phyloP scores from a whole-genome alignment of 2,113 vertebrate genomes.

The Ochotona princeps region DNA sequence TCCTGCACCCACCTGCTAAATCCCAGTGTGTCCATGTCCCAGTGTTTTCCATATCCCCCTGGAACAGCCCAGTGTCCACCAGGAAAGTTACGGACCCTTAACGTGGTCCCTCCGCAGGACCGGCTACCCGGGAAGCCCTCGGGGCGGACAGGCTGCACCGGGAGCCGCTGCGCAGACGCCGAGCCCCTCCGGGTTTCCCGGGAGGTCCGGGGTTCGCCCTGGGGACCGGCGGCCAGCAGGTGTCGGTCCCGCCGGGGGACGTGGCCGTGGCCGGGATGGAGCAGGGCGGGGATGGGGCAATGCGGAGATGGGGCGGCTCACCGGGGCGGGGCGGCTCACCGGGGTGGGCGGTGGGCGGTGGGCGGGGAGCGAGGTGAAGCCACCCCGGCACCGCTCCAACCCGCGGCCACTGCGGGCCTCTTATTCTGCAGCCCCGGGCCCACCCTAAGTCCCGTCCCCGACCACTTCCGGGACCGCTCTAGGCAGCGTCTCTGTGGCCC shows the following conservation, averaged over 20 bases:
- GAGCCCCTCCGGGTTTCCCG: neutral
- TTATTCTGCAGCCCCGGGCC: neutral
- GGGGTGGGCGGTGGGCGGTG: slow-evolving; percentile 20
- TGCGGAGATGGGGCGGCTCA: neutral
- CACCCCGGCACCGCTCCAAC: slow-evolving; percentile 22
- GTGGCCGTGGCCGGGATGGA: neutral
- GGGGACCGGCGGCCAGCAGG: neutral
- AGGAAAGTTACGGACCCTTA: neutral
- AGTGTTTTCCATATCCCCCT: neutral
- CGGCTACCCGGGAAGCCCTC: neutral
- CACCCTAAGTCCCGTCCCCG: slow-evolving; percentile 42
- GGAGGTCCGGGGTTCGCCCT: neutral
- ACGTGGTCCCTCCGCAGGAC: neutral
- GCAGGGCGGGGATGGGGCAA: too few relatives aligned
- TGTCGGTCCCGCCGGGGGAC: neutral
- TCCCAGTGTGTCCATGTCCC: neutral
- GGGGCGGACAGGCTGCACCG: neutral
- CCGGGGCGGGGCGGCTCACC: slow-evolving; percentile 44
- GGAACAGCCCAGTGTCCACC: neutral
- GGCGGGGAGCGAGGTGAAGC: slow-evolving; percentile 53
- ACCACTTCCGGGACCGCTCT: slow-evolving; percentile 70
- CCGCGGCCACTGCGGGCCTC: neutral
- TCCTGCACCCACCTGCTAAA: slow-evolving; percentile 30
- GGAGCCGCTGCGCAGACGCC: neutral
- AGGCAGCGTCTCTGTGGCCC: slow-evolving; percentile 62